Evolutionary conservation across 2,888 invertebrate genomes (phyloP).

Genomic region (Linnaemya vulpina): DNA sequence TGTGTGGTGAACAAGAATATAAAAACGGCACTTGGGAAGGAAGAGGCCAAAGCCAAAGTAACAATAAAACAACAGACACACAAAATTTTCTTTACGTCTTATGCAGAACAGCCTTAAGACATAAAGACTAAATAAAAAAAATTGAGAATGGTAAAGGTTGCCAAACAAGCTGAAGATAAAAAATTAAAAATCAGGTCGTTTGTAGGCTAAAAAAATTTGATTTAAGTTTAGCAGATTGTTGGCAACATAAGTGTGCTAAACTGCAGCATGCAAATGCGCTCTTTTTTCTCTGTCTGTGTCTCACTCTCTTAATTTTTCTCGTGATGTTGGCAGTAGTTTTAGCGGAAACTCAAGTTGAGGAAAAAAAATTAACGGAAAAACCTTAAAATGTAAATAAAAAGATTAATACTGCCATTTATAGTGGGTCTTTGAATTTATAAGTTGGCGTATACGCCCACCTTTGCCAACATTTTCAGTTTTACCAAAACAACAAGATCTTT

Average conservation of each 20-base stretch:
- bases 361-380: slow-evolving; percentile 59
- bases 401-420: slow-evolving; percentile 54
- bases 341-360: slow-evolving; percentile 59
- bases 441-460: slow-evolving; percentile 70
- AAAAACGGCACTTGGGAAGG: slow-evolving; percentile 9
- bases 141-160: slow-evolving; percentile 46
- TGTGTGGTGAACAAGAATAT: slow-evolving; percentile 31
- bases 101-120: slow-evolving; percentile 58
- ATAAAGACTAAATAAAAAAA: slow-evolving; percentile 27
- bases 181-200: slow-evolving; percentile 60
- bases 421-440: slow-evolving; percentile 62
- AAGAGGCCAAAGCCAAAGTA: slow-evolving; percentile 55
- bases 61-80: slow-evolving; percentile 32
- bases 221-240: slow-evolving; percentile 7
- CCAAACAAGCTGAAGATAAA: slow-evolving; percentile 53
- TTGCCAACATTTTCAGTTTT: slow-evolving; percentile 30
- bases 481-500: slow-evolving; percentile 52
- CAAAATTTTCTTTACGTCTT: slow-evolving; percentile 26
- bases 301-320: not conserved
- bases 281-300: not conserved
- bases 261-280: slow-evolving; percentile 46
- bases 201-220: slow-evolving; percentile 39
- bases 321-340: not conserved
- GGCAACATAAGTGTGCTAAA: slow-evolving; percentile 3
- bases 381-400: slow-evolving; percentile 66